phyloP scores from a whole-genome alignment of 1,140 invertebrate genomes.

The Hesperophylax magnus region DNA sequence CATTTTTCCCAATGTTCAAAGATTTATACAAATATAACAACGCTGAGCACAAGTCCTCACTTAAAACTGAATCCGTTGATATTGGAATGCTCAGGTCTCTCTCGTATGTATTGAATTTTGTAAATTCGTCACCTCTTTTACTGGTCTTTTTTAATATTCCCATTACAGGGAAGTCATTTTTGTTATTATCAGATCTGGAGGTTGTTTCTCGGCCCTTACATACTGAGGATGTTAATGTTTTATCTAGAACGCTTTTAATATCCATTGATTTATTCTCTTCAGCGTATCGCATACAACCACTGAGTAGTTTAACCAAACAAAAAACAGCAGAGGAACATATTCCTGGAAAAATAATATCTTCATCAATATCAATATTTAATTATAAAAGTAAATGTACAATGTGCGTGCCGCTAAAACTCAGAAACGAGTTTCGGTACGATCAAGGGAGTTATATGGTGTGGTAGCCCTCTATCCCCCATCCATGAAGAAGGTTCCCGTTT shows the following conservation, averaged over 20 bases:
- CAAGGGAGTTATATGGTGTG: too few species aligned
- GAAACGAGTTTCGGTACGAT: too few species aligned
- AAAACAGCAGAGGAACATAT: slow-evolving; percentile 40
- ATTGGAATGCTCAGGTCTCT: background rate
- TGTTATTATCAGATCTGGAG: too few species aligned
- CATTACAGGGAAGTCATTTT: background rate
- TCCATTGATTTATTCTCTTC: slow-evolving; percentile 16
- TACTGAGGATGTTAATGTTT: slow-evolving; percentile 22
- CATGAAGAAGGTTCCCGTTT: too few species aligned
- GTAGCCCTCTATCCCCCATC: too few species aligned
- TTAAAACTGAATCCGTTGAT: slow-evolving; percentile 20
- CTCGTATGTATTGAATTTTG: slow-evolving; percentile 13
- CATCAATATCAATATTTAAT: too few species aligned
- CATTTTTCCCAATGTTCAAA: slow-evolving; percentile 18
- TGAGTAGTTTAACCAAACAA: slow-evolving; percentile 47
- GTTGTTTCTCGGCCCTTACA: background rate
- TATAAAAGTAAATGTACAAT: too few species aligned
- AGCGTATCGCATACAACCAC: slow-evolving; percentile 2
- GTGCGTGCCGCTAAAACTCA: too few species aligned
- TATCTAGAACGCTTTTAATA: slow-evolving; percentile 46
- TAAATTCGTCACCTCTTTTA: background rate
- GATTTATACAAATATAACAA: slow-evolving; percentile 40
- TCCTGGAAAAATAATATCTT: slow-evolving; percentile 47
- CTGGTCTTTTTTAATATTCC: slow-evolving; percentile 18
- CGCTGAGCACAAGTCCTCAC: slow-evolving; percentile 35